These are phyloP conservation scores for Trialeurodes vaporariorum DNA, from an alignment of 1,140 invertebrate genomes.

Conservation along the genomic window DNA sequence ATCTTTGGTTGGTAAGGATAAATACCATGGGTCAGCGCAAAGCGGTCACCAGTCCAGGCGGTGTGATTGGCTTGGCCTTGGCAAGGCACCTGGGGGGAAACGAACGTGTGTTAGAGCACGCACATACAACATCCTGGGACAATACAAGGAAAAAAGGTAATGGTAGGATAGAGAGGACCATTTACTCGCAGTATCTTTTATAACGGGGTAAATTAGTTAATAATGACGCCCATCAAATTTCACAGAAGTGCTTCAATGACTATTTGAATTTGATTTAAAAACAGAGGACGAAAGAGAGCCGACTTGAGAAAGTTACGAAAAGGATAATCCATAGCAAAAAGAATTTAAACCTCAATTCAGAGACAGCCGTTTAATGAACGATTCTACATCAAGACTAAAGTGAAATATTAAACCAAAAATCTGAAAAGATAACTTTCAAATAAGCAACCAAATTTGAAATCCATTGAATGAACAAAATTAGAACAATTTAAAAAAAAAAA, in stretches of 20 bases:
- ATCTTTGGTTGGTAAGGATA: not conserved
- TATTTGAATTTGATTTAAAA: too few species aligned
- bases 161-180: not conserved
- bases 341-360: not conserved
- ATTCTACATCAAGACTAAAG: not conserved
- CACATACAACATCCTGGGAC: not conserved
- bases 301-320: too few species aligned
- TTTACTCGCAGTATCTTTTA: not conserved
- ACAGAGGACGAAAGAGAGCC: too few species aligned
- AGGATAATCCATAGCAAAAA: too few species aligned
- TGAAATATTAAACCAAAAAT: not conserved
- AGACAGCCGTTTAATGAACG: not conserved
- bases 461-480: not conserved
- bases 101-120: not conserved
- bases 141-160: slow-evolving; percentile 1
- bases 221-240: not conserved
- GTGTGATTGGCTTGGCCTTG: not conserved
- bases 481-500: not conserved
- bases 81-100: not conserved
- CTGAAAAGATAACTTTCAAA: slow-evolving; percentile 1
- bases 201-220: not conserved
- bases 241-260: too few species aligned
- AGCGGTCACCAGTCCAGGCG: not conserved
- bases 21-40: not conserved
- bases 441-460: not conserved